Percentiles rank a stretch among this genome's conserved stretches.
phyloP scores from a whole-genome alignment of 2,888 invertebrate genomes.

The Leucophenga maculata region DNA sequence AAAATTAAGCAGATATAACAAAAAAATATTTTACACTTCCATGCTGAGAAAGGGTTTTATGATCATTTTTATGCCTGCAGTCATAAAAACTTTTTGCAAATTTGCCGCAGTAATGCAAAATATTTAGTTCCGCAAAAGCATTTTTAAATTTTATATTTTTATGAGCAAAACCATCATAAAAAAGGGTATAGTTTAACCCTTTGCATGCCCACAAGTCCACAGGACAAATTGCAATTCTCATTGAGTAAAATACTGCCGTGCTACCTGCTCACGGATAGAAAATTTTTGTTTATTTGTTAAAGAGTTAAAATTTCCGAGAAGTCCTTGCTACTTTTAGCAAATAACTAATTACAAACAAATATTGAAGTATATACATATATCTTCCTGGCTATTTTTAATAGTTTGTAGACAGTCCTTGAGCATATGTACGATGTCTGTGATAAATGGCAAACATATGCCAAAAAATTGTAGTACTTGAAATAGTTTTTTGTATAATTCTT shows the following conservation, averaged over 20 bases:
- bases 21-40: too few relatives aligned
- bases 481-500: background rate
- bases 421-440: background rate
- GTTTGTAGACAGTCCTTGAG: background rate
- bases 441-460: constrained; percentile 15
- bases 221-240: background rate
- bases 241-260: background rate
- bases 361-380: background rate
- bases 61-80: too few relatives aligned
- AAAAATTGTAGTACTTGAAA: background rate
- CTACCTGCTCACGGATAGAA: background rate
- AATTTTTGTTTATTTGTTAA: background rate
- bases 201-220: background rate
- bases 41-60: too few relatives aligned
- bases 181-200: background rate
- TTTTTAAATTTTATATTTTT: background rate
- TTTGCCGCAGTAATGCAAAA: background rate
- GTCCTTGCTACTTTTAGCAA: background rate
- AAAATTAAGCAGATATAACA: too few relatives aligned
- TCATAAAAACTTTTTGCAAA: background rate
- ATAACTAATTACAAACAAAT: background rate
- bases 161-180: background rate
- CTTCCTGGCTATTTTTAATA: background rate
- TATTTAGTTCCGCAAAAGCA: background rate
- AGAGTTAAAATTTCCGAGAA: constrained; percentile 1